phyloP scores from a whole-genome alignment of 2,113 vertebrate species.

The Todiramphus saurophagus region DNA sequence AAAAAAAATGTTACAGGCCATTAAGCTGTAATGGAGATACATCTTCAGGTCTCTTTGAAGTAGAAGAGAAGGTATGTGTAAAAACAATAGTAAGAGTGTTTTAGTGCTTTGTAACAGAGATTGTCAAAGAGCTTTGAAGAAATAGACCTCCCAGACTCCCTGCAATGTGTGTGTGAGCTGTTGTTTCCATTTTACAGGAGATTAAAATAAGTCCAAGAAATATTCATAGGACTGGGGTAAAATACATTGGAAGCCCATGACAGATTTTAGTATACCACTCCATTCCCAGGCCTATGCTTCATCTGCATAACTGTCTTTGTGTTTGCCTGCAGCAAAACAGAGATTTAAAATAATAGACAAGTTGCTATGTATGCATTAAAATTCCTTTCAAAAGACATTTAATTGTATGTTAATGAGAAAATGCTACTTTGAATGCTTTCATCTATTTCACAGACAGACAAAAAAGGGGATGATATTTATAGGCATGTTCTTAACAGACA shows the following conservation, averaged over 20 bases:
- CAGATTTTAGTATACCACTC: neutral
- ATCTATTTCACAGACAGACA: neutral
- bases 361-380: neutral
- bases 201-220: neutral
- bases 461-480: neutral
- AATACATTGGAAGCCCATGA: neutral
- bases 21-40: conserved; percentile 56
- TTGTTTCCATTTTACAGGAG: conserved; percentile 8
- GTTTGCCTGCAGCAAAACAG: neutral
- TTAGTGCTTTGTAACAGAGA: neutral
- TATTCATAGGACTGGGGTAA: neutral
- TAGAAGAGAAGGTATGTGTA: neutral
- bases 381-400: neutral
- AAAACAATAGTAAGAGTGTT: neutral
- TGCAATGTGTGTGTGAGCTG: neutral
- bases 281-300: neutral
- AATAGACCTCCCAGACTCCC: neutral
- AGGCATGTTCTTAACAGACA: neutral
- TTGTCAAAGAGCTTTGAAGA: neutral
- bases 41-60: conserved; percentile 19
- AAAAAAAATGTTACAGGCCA: neutral
- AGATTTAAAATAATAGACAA: neutral
- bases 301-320: neutral
- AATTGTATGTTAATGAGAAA: neutral
- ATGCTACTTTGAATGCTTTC: neutral